Evolutionary conservation across 64 coral and sea anemone genomes (phyloP), one percentile per base, ranked within the genome.

Genomic region (Porites australiensis): DNA sequence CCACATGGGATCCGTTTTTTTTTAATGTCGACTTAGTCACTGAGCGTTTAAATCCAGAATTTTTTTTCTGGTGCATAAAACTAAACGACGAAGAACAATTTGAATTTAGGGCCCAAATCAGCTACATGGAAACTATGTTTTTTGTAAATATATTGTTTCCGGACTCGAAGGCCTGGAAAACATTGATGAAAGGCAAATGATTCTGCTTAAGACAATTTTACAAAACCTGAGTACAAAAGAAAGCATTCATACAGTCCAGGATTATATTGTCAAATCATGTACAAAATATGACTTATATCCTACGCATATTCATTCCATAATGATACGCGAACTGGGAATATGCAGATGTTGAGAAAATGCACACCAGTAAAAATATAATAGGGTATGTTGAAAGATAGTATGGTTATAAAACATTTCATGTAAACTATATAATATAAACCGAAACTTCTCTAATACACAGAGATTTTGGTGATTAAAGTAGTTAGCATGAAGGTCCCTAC

Each of bases 101-200:
- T 37, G 27, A 37, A 37, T 37, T 37, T 37, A 37, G 27, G 27
- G 27, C 27, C 27, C 27, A 37, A 37, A 37, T 37, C 27, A 37
- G 27, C 27, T 37, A 37, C 27, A 1, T 37, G 27, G 27, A 37
- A 37, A 37, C 27, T 37, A 23, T 23, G 19, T 21, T 15, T 57
- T 22, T 78, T 3, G n/a, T 6, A 55, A 50, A 84, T 22, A 44
- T 68, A 65, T 63, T 68, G 45, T 48, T 68, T 46, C 11, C 13
- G n/a, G n/a, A 68, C 16, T 48, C 10, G 18, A 45, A 65, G 45
- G 45, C 67, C 49, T 50, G 81, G 46, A 50, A 84, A 19, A 50
- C 81, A 50, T 22, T 18, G 62, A 48, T 61, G 81, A 12, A 68
- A 84, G 63, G 10, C 48, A 19, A 84, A 84, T 64, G 47, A 21